Conservation (phyloP, 2,113 vertebrate species). For the Hiodon tergisus region DNA sequence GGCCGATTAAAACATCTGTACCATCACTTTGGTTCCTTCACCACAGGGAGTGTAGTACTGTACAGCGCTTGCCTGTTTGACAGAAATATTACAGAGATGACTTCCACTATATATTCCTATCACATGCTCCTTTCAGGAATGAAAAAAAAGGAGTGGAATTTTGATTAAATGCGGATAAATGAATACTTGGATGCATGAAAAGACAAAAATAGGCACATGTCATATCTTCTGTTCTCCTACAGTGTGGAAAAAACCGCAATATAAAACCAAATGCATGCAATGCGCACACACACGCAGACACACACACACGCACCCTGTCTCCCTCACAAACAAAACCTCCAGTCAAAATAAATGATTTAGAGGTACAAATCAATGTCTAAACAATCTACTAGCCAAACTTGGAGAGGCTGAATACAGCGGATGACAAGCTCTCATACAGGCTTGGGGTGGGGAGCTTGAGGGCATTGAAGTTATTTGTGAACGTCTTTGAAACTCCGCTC, state of each 20-base stretch:
- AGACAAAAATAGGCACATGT: not conserved
- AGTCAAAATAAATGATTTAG: slow-evolving; percentile 15
- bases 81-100: not conserved
- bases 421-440: slow-evolving; percentile 27
- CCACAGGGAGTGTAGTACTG: not conserved
- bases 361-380: slow-evolving; percentile 8
- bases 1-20: not conserved
- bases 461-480: slow-evolving; percentile 50
- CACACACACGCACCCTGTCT: slow-evolving; percentile 3
- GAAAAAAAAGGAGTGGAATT: slow-evolving; percentile 5
- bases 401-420: not conserved
- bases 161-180: slow-evolving; percentile 20
- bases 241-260: not conserved
- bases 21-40: not conserved
- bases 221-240: slow-evolving; percentile 2
- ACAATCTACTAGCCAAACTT: not conserved
- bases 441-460: slow-evolving; percentile 33
- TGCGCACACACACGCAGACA: slow-evolving; percentile 7
- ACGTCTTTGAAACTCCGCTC: slow-evolving; percentile 50
- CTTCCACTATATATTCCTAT: not conserved
- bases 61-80: not conserved
- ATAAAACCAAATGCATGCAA: not conserved
- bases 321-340: not conserved
- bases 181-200: slow-evolving; percentile 2
- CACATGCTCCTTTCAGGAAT: not conserved